Evolutionary conservation across 2,888 invertebrate genomes (phyloP).

Genomic region (Heteromyza rotundicornis): DNA sequence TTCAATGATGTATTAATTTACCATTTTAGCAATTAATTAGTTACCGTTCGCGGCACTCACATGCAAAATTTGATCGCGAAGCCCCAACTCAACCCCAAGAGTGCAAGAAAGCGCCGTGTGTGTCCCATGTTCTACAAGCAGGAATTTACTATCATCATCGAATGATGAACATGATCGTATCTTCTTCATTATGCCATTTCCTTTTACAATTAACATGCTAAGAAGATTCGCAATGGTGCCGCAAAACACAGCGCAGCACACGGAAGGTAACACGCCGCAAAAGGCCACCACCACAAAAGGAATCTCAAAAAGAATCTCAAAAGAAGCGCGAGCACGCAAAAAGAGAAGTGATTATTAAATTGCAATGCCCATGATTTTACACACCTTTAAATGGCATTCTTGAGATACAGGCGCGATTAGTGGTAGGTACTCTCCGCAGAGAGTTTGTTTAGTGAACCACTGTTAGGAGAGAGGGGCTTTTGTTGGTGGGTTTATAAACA

Average conservation of each 20-base stretch:
- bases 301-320: too few relatives aligned
- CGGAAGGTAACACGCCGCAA: not conserved
- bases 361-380: conserved; percentile 1
- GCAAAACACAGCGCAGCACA: not conserved
- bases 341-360: not conserved
- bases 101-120: not conserved
- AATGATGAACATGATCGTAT: conserved; percentile 16
- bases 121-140: not conserved
- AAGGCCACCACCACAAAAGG: not conserved
- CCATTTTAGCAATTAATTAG: not conserved
- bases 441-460: too few relatives aligned
- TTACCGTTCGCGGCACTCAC: not conserved
- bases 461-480: too few relatives aligned
- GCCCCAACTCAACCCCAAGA: not conserved
- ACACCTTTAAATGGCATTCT: conserved; percentile 4
- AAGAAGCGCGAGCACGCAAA: too few relatives aligned
- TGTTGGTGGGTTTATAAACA: too few relatives aligned
- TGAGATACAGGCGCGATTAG: not conserved
- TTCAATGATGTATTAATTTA: conserved; percentile 3
- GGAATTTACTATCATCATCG: not conserved
- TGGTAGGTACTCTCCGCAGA: too few relatives aligned
- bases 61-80: not conserved
- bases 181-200: conserved; percentile 22
- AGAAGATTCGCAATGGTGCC: conserved; percentile 23
- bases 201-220: conserved; percentile 27